These are phyloP conservation scores for Watsonalla cultraria DNA, from an alignment of 2,888 invertebrate genomes.

Conservation along the genomic window DNA sequence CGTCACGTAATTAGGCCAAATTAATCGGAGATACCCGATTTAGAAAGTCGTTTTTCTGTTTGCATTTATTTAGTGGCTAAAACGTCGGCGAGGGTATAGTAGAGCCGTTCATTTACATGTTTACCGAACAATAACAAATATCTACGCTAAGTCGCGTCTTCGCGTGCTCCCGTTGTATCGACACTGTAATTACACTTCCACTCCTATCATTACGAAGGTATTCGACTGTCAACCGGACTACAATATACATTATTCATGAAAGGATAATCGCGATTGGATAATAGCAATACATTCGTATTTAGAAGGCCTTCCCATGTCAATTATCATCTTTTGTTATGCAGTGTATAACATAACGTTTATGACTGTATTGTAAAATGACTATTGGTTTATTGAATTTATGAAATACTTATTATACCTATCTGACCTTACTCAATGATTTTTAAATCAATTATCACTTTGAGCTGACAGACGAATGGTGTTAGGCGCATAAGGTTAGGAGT, in stretches of 20 bases:
- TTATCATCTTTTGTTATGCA: conserved; percentile 16
- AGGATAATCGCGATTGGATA: conserved; percentile 48
- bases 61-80: too few relatives aligned
- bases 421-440: too few relatives aligned
- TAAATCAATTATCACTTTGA: too few relatives aligned
- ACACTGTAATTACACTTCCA: conserved; percentile 50
- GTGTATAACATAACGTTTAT: conserved; percentile 14
- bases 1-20: too few relatives aligned
- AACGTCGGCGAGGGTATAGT: conserved; percentile 20
- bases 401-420: background rate
- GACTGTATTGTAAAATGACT: conserved; percentile 5
- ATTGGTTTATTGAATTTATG: background rate
- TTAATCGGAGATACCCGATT: too few relatives aligned
- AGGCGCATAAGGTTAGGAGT: too few relatives aligned
- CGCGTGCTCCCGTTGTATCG: conserved; percentile 30
- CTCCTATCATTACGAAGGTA: conserved; percentile 43
- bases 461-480: too few relatives aligned
- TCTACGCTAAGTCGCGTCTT: conserved; percentile 32
- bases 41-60: too few relatives aligned
- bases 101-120: conserved; percentile 68
- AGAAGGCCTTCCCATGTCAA: conserved; percentile 24
- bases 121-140: conserved; percentile 63
- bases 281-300: conserved; percentile 39
- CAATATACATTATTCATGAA: conserved; percentile 57
- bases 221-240: conserved; percentile 38